Base-by-base conservation (phyloP, 2,888 invertebrate species). In the Ichneumon xanthorius region DNA sequence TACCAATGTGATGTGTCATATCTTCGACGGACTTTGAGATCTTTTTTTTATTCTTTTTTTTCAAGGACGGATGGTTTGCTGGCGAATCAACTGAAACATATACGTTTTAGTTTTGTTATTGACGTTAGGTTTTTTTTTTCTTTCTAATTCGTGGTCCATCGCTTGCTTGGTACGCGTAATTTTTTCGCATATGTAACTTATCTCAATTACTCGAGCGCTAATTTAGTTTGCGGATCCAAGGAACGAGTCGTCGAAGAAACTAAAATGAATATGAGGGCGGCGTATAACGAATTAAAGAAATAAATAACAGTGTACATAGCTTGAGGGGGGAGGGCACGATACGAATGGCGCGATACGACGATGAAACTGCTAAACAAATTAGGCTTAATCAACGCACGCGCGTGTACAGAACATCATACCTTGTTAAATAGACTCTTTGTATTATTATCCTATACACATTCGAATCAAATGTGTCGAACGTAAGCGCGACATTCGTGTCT, bases 331-430 rank as follows among this genome's bases (percentile, higher is more conserved):
- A 14, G 58, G 40, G 26, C 14, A 26, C 26, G 26, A 26, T 58
- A 58, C 58, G n/a, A 26, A 70, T 48, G 19, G 37, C 30, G 22
- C 68, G 78, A 58, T 55, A 55, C 40, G 70, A 75, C 55, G 70
- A 53, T 50, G 61, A 33, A 45, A 73, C 78, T 78, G 61, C 68
- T 78, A 70, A 73, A 78, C 22, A 72, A 48, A 72, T 70, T 80
- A 80, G 76, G 83, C 37, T 77, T 70, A 72, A 80, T 48, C 37
- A 30, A 75, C 73, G 68, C 63, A 58, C 53, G 61, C 75, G 61
- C 77, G 71, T 80, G 85, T 82, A 82, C 75, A 82, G 65, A 85
- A 77, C 53, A 82, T 48, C 26, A 83, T 83, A 80, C 80, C 78
- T 80, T 86, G 77, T 86, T 80, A 55, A 83, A 83, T 83, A 80